Evolutionary conservation across 2,888 invertebrate genomes (phyloP), one percentile per base, ranked within the genome.

Genomic region (Cantharis rustica): DNA sequence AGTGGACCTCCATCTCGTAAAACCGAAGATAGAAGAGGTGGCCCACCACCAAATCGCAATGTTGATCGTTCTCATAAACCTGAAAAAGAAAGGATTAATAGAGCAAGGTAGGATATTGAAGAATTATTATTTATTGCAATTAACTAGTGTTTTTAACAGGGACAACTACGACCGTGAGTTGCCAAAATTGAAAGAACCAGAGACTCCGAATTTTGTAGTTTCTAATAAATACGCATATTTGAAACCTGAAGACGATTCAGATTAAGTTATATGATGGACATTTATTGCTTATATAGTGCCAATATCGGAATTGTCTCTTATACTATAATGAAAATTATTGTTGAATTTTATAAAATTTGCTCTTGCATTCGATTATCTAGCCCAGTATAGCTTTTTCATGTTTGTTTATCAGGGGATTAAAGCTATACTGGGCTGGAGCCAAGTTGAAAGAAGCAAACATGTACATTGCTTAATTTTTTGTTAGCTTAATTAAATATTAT

Each of bases 191-290:
- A 92, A 92, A 86, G 93, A 94, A 87, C 92, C 92, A 81, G 92
- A 93, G 86, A 92, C 93, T 88, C 94, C 94, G 92, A 93, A 93
- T 89, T 93, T 94, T 85, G 92, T 93, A 87, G 93, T 92, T 85
- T 92, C 93, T 85, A 95, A 95, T 88, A 94, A 94, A 90, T 95
- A 93, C 91, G 90, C 91, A 88, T 92, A 92, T 89, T 89, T 93
- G 85, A 92, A 93, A 85, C 92, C 92, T 86, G 93, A 92, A 83
- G 93, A 79, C 47, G 83, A 83, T 75, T 82, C 80, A 69, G 80
- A 82, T 75, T 81, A 79, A 75, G 71, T 23, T 23, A 23, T 69
- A 71, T 77, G 68, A 78, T 77, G 17, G 64, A 71, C 78, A 72
- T 76, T 81, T 79, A 79, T 80, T 83, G 80, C 62, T 64, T 80